A percentile compares a stretch with the other conserved stretches of the same genome.
These are phyloP conservation scores for Drosophila kohkoa DNA, from an alignment of 1,140 invertebrate species.

Conservation along the genomic window DNA sequence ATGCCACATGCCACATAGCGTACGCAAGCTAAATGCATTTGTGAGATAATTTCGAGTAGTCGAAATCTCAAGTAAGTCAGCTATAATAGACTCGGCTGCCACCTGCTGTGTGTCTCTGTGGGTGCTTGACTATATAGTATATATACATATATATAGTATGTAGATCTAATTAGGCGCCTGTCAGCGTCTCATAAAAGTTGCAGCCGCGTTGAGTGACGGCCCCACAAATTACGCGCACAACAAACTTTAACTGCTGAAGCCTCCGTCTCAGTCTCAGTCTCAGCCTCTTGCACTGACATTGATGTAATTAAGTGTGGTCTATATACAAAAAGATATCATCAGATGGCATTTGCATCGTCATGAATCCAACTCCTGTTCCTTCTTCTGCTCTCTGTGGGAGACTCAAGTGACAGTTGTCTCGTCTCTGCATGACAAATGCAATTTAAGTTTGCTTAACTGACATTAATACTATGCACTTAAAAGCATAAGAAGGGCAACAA, in stretches of 20 bases:
- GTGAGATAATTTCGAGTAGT: slow-evolving; percentile 36
- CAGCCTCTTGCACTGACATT: slow-evolving; percentile 43
- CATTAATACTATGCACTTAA: slow-evolving; percentile 21
- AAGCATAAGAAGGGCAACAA: not conserved
- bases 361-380: not conserved
- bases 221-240: slow-evolving; percentile 51
- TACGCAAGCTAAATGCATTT: slow-evolving; percentile 30
- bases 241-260: slow-evolving; percentile 51
- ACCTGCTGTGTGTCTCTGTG: not conserved
- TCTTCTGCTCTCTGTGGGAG: slow-evolving; percentile 7
- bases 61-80: not conserved
- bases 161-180: slow-evolving; percentile 73
- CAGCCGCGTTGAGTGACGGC: slow-evolving; percentile 58
- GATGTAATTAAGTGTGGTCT: slow-evolving; percentile 71
- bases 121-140: not conserved
- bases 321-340: slow-evolving; percentile 44
- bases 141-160: not conserved
- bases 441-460: slow-evolving; percentile 40
- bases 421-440: slow-evolving; percentile 68
- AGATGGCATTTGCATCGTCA: slow-evolving; percentile 22
- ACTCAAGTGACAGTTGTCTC: slow-evolving; percentile 52
- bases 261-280: not conserved
- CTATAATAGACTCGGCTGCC: slow-evolving; percentile 8
- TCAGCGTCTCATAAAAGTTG: slow-evolving; percentile 72
- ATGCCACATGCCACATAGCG: slow-evolving; percentile 19